Evolutionary conservation across 1,140 invertebrate species (phyloP).

Genomic region (Drosophila auraria): DNA sequence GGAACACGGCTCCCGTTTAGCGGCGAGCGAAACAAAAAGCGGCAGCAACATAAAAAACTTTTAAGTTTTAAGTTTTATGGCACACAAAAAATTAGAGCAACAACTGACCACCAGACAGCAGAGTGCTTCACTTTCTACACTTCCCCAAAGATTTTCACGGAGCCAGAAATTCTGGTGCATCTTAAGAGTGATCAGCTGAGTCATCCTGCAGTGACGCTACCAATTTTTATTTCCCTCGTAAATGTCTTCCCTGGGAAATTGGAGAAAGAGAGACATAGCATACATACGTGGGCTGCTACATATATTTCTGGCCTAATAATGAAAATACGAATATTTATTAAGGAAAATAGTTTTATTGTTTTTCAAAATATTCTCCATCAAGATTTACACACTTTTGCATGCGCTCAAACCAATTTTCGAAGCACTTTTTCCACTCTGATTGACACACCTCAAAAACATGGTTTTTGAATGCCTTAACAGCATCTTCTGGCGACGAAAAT

Average conservation of each 20-base stretch:
- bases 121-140: slow-evolving; percentile 16
- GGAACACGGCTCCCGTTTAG: slow-evolving; percentile 35
- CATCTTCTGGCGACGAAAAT: no score
- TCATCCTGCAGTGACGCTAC: slow-evolving; percentile 15
- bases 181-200: slow-evolving; percentile 18
- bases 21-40: slow-evolving; percentile 17
- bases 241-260: slow-evolving; percentile 13
- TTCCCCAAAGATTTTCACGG: slow-evolving; percentile 1
- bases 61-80: slow-evolving; percentile 25
- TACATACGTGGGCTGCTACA: background rate
- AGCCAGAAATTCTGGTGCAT: background rate
- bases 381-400: no score
- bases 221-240: slow-evolving; percentile 2
- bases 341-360: no score
- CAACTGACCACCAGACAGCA: slow-evolving; percentile 27
- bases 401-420: no score
- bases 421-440: no score
- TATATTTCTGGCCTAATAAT: no score
- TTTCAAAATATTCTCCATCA: no score
- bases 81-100: slow-evolving; percentile 36
- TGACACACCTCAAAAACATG: no score
- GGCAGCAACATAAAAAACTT: slow-evolving; percentile 31
- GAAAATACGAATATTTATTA: no score
- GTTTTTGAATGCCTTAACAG: no score
- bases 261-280: background rate